Evolutionary conservation across 2,797 vertebrate genomes (phyloP).

Genomic region (Thunnus albacares): DNA sequence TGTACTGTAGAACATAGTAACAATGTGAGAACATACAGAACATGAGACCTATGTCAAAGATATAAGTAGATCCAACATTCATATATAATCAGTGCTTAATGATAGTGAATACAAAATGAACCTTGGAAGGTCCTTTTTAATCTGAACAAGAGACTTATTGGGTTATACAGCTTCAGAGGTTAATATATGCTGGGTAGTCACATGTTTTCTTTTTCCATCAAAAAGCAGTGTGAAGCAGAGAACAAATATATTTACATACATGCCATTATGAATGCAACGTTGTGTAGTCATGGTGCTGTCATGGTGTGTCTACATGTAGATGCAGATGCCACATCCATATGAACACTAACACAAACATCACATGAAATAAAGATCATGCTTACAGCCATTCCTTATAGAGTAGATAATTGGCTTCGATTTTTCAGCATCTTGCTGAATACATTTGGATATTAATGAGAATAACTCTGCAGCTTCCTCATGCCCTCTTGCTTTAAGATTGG

Average conservation of each 20-base stretch:
- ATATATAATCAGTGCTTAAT: conserved; percentile 13
- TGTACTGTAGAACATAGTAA: not conserved
- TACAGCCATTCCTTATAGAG: conserved; percentile 9
- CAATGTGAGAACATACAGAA: not conserved
- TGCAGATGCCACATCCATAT: conserved; percentile 3
- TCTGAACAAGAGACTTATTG: not conserved
- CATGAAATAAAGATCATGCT: conserved; percentile 19
- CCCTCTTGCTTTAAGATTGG: conserved; percentile 14
- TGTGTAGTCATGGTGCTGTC: not conserved
- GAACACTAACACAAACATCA: conserved; percentile 22
- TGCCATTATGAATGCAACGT: not conserved
- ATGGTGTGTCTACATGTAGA: not conserved
- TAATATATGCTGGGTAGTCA: not conserved
- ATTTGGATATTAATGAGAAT: conserved; percentile 53
- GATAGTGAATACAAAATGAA: conserved; percentile 8
- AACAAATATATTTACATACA: not conserved
- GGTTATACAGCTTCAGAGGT: not conserved
- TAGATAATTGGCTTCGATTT: conserved; percentile 42
- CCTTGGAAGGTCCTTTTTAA: not conserved
- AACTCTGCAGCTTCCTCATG: conserved; percentile 32
- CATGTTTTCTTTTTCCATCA: not conserved
- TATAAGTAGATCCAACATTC: not conserved
- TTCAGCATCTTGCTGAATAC: conserved; percentile 40
- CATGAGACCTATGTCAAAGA: not conserved
- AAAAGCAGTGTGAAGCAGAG: not conserved